Base-by-base conservation (phyloP, 2,113 vertebrate species). In the Pedetes capensis region DNA sequence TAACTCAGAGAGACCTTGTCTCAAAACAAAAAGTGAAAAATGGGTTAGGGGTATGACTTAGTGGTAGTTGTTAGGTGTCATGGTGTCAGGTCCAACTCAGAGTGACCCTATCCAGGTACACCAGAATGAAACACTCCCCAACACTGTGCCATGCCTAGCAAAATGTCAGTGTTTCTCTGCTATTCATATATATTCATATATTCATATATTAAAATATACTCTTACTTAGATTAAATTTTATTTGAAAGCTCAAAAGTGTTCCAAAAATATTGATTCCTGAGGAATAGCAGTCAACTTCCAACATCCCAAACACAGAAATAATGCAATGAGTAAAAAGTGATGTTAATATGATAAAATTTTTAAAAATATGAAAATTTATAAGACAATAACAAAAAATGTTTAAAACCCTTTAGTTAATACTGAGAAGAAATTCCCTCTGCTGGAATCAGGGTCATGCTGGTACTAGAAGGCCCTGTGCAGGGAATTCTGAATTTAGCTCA, bases 201-300 rank as follows among this genome's bases (percentile, higher is more conserved):
- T 55, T 55, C 16, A 74, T 88, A 23, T 44, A 29, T 44, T 75
- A 91, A 61, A 57, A 53, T 1, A 37, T 4, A 42, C 6, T 29
- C 16, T 69, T 68, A 87, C n/a, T n/a, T n/a, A 20, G 22, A 64
- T n/a, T 61, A 69, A 23, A 61, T 92, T 89, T 57, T 61, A 68
- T 34, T 74, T 57, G 22, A 96, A 69, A 64, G 17, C 8, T 37
- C 3, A 66, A 29, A 44, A n/a, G n/a, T 7, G 34, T 49, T 55
- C 18, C 3, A 61, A 61, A 53, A 79, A 6, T 51, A 44, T 55
- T 42, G 0, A 63, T 34, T 57, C 53, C 16, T 18, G 23, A 59
- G 61, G 5, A 59, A 61, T 9, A 53, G 16, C 23, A 55, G n/a
- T n/a, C n/a, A 61, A 63, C 0, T 61, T 76, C 1, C 55, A 68